Base-by-base conservation (phyloP, 1,140 invertebrate species). In the Hyposmocoma kahamanoa region DNA sequence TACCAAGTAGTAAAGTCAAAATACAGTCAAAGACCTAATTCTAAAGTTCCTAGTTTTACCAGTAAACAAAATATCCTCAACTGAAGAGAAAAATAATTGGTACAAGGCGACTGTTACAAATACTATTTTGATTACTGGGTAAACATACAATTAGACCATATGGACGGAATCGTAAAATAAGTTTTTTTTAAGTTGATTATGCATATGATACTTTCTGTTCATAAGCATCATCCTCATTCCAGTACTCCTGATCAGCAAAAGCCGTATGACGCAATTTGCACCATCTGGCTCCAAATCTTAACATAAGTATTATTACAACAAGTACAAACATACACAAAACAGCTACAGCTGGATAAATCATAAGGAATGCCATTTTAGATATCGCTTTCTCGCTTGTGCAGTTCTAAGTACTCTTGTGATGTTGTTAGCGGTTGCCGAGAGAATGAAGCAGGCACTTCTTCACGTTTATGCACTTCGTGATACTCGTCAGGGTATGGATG, bases 321-420 rank as follows among this genome's bases (percentile, higher is more conserved):
- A 95, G 84, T 10, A 94, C 89, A 60, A 95, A 91, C 10, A 95
- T 63, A 9, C 92, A 90, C 20, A 96, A 56, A 18, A 90, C 88
- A 13, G 92, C 90, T 9, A 91, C 87, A 1, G 92, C 91, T 1
- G 95, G 94, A 87, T 92, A 94, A 42, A 92, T 89, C 32, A 93
- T 84, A 39, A 94, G 88, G 56, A 94, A 88, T 39, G 89, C 87
- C 91, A 92, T 93, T 44, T 56, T 90, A 95, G 52, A 95, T 93
- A 61, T 95, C 93, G 81, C 93, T 95, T 73, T 95, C 93, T 50
- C 92, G 87, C 72, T 94, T 94, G 47, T 94, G 91, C 52, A 95
- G 74, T 72, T 95, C 93, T 32, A 93, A 87, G 70, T 92, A 93
- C 64, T 93, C 91, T 50, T 90, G 88, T 19, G 72, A 82, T 5